These are phyloP conservation scores for Aproaerema taeniolella DNA, from an alignment of 2,888 invertebrate species.

Conservation along the genomic window DNA sequence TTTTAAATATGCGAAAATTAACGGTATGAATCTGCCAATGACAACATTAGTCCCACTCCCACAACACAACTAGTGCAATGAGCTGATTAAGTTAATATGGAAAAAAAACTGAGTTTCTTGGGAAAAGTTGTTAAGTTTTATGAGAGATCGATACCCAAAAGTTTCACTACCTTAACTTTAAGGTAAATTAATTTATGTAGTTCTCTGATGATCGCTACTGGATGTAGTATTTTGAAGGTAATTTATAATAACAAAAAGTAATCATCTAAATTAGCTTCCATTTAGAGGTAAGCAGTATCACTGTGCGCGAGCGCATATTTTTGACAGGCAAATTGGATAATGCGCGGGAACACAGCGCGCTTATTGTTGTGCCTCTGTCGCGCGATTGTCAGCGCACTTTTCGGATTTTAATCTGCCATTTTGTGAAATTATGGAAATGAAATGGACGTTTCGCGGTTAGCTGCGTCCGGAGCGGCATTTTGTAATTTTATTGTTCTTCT, in stretches of 20 bases:
- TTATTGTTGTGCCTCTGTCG: constrained; percentile 61
- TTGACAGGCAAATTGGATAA: constrained; percentile 74
- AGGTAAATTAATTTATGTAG: neutral
- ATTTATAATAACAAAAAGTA: neutral
- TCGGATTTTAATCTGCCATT: constrained; percentile 68
- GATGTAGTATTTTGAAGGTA: neutral
- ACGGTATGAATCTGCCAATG: no score
- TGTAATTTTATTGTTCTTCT: constrained; percentile 51
- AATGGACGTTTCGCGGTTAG: constrained; percentile 73
- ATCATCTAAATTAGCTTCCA: constrained; percentile 8
- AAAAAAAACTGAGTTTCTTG: no score
- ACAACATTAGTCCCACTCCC: no score
- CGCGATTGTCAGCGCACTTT: constrained; percentile 62
- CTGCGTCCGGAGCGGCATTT: constrained; percentile 48
- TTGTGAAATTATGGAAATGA: constrained; percentile 72
- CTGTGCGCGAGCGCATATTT: constrained; percentile 47
- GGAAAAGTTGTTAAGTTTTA: no score
- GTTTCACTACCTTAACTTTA: no score
- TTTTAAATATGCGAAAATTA: no score
- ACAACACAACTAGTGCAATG: no score
- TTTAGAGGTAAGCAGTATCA: constrained; percentile 4
- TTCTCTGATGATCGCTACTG: neutral
- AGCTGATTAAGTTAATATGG: no score
- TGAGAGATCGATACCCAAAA: no score
- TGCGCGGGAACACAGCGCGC: constrained; percentile 48